These are phyloP conservation scores for Papilio protenor DNA, from an alignment of 2,888 invertebrate species.

Conservation along the genomic window DNA sequence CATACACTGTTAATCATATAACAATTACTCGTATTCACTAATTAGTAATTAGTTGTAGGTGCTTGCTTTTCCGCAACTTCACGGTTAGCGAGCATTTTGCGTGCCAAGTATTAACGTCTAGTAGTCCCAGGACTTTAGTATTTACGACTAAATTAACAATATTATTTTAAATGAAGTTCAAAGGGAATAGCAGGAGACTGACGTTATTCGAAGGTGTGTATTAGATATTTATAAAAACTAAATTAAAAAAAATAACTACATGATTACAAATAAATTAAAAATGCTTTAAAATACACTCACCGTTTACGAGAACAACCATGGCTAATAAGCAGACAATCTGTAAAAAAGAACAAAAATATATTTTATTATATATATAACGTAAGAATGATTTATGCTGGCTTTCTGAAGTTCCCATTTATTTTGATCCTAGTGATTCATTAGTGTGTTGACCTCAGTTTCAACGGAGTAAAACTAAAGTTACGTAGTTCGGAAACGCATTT, in stretches of 20 bases:
- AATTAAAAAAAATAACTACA: neutral
- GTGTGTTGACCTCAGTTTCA: too few relatives aligned
- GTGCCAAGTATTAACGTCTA: neutral
- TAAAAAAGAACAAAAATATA: constrained; percentile 35
- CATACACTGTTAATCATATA: neutral
- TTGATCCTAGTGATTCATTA: too few relatives aligned
- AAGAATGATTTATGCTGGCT: neutral
- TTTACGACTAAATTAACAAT: too few relatives aligned
- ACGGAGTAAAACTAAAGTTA: too few relatives aligned
- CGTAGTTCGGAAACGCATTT: too few relatives aligned
- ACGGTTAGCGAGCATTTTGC: neutral
- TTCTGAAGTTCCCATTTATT: too few relatives aligned
- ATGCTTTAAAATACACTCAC: constrained; percentile 47
- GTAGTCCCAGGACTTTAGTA: neutral
- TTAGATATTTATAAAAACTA: too few relatives aligned
- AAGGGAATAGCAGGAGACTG: too few relatives aligned
- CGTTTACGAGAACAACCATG: constrained; percentile 47
- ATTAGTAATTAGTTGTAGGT: neutral
- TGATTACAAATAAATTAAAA: neutral
- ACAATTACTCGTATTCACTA: neutral
- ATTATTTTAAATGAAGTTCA: too few relatives aligned
- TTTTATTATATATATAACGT: neutral
- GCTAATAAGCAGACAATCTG: constrained; percentile 50
- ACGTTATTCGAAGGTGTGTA: too few relatives aligned
- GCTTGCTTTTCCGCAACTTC: neutral